Evolutionary conservation across 1,140 invertebrate species (phyloP).

Genomic region (Paramacrobiotus metropolitanus): DNA sequence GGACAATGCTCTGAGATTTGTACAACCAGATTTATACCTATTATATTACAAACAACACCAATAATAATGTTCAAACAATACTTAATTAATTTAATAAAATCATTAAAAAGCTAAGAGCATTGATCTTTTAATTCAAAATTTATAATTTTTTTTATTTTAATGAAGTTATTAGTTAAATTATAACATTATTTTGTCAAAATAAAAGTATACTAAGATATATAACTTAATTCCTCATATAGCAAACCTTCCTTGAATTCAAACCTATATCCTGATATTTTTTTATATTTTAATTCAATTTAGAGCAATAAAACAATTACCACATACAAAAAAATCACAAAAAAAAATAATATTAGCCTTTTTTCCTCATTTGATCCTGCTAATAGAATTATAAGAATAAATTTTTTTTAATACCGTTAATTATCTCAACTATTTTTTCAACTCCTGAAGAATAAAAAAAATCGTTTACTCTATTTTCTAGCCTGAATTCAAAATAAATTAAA

Average conservation of each 20-base stretch:
- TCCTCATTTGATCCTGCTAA: conserved; percentile 16
- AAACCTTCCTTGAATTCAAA: conserved; percentile 13
- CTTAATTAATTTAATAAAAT: conserved; percentile 2
- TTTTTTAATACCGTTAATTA: background rate
- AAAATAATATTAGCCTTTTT: conserved; percentile 16
- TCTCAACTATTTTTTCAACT: conserved; percentile 10
- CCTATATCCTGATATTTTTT: conserved; percentile 11
- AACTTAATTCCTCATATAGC: conserved; percentile 18
- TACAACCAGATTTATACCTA: conserved; percentile 45
- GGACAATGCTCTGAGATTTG: conserved; percentile 56
- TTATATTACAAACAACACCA: conserved; percentile 29
- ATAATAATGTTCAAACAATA: conserved; percentile 13
- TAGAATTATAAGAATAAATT: background rate
- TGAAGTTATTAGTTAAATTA: conserved; percentile 23
- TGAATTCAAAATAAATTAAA: too few species aligned
- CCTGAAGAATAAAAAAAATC: too few species aligned
- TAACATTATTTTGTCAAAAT: conserved; percentile 30
- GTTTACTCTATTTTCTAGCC: too few species aligned
- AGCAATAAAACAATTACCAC: conserved; percentile 11
- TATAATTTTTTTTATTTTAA: conserved; percentile 31
- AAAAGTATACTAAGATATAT: conserved; percentile 13
- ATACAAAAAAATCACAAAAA: conserved; percentile 12
- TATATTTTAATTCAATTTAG: conserved; percentile 11
- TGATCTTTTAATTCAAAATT: conserved; percentile 23
- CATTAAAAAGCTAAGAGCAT: conserved; percentile 1